Base-by-base conservation (phyloP, 2,888 invertebrate species). In the Melinaea menophilus region DNA sequence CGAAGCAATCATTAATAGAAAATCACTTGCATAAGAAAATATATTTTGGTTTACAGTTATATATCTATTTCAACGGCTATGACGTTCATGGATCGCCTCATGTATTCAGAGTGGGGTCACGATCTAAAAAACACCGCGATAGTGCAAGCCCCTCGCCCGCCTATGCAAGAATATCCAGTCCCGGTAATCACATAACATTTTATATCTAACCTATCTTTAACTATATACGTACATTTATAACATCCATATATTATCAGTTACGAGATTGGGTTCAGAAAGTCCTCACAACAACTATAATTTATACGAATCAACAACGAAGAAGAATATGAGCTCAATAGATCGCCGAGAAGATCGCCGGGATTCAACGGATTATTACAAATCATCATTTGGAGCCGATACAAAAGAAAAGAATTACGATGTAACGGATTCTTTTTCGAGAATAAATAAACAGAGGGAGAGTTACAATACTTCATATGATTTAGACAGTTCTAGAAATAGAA, bases 51-150 rank as follows among this genome's bases (percentile, higher is more conserved):
- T 73, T 84, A 80, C 86, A 94, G 88, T 93, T 98, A 48, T 98
- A 98, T 82, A 94, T 98, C 41, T 98, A 97, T 80, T 99, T 98
- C 88, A 98, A 98, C 81, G 98, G 98, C 9, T 95, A 95, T 79
- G 96, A 96, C 76, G 93, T 93, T 46, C 84, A 88, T 67, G 98
- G 97, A 4, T 97, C 97, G 11, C 97, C 97, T 35, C 97, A 96
- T 78, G 95, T 96, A 78, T 94, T 97, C 86, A 91, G 97, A 64
- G 96, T 97, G 9, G 97, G 96, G 31, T 94, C 95, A 0, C 93
- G 93, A 67, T 93, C 95, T 35, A 88, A 84, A 73, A 88, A 87
- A 67, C 82, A 79, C 5, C 79, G 90, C 2, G 90, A 89, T 65
- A 89, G 88, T 71, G 80, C 85, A 48, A 90, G 90, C 65, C 89